Base-by-base conservation (phyloP, 1,140 invertebrate species). In the Papilio machaon region DNA sequence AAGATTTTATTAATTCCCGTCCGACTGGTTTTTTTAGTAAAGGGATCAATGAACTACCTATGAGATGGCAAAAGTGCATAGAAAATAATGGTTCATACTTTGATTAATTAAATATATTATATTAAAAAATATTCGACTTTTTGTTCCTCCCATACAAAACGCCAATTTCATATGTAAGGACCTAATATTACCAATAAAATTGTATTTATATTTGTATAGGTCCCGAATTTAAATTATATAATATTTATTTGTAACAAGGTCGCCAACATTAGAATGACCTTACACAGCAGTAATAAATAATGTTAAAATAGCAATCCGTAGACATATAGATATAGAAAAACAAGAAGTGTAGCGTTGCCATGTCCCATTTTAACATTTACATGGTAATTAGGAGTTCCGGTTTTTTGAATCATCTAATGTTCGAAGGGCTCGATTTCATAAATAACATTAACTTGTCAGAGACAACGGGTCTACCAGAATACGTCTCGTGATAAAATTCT, bases 221-320 rank as follows among this genome's bases (percentile, higher is more conserved):
- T 30, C 60, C 2, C 23, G 23, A 13, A 23, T 30, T 13, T 17
- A 11, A 64, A 64, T 0, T 30, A 3, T 52, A 64, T 13, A 13
- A 64, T 30, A 9, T 64, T 23, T 0, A 23, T 30, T 64, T n/a
- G n/a, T n/a, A n/a, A 17, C 60, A 64, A 64, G 60, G 23, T 64
- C 60, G 10, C 30, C 60, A 30, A 30, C 60, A 30, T 30, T 30
- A 23, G 6, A 52, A 64, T 64, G 60, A 9, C 60, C 60, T 30
- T 17, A 30, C 23, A 64, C 60, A 49, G 46, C 49, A 67, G 67
- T 76, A 67, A 81, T 74, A 74, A n/a, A 74, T 64, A 17, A 70
- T 76, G 60, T 58, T 54, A 73, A 77, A 80, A 46, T 79, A 58
- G 47, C 64, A 73, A 47, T 60, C 54, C 38, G 52, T 46, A 5